These are phyloP conservation scores for Griposia aprilina DNA, from an alignment of 2,888 invertebrate species.

Conservation along the genomic window DNA sequence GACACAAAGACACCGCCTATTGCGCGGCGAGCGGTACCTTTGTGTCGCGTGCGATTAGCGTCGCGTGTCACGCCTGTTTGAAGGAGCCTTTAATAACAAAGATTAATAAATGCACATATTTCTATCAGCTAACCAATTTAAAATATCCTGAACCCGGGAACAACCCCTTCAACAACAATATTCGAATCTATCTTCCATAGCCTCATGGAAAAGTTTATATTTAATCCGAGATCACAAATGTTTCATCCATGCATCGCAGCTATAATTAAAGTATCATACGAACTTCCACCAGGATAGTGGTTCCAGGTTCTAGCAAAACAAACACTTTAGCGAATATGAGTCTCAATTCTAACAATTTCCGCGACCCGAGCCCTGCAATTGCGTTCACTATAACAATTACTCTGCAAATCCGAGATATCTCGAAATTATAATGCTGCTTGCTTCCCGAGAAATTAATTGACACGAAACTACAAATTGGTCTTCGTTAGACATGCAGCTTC, in stretches of 20 bases:
- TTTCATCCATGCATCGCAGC: not conserved
- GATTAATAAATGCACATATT: not conserved
- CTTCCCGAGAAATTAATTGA: constrained; percentile 25
- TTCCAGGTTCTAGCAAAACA: not conserved
- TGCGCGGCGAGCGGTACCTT: too few relatives aligned
- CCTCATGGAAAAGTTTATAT: not conserved
- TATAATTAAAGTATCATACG: constrained; percentile 26
- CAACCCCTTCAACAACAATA: not conserved
- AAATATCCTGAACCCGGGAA: not conserved
- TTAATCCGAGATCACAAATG: not conserved
- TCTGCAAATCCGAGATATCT: constrained; percentile 24
- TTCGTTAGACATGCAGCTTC: constrained; percentile 22
- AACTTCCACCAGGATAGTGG: not conserved
- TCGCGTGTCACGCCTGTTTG: too few relatives aligned
- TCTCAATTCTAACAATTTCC: not conserved
- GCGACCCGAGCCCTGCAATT: constrained; percentile 16
- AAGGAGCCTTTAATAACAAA: not conserved
- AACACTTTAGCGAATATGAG: constrained; percentile 10
- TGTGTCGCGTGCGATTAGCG: too few relatives aligned
- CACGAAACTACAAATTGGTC: constrained; percentile 27
- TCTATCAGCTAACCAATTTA: not conserved
- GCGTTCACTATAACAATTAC: constrained; percentile 20
- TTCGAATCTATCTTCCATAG: not conserved
- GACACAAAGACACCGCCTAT: too few relatives aligned
- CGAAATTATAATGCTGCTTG: constrained; percentile 14